Percentiles rank a stretch among this genome's conserved stretches.
Conservation (phyloP, 2,888 invertebrate species). For the Agonum fuliginosum region DNA sequence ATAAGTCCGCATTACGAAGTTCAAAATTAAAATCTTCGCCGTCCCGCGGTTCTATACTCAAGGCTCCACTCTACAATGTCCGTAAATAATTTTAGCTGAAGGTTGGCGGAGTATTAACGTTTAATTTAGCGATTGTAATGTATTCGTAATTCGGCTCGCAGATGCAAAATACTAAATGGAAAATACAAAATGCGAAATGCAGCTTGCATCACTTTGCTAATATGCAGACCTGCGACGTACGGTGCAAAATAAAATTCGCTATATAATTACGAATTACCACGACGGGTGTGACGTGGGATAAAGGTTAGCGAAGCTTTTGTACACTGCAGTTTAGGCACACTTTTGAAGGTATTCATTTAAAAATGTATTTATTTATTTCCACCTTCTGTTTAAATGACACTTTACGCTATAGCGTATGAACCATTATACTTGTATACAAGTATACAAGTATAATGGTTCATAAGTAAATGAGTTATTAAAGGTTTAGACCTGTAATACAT, state of each 20-base stretch:
- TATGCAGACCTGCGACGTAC: conserved; percentile 3
- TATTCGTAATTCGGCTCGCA: background rate
- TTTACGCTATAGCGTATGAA: too few relatives aligned
- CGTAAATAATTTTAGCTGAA: conserved; percentile 28
- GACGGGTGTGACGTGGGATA: background rate
- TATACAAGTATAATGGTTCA: too few relatives aligned
- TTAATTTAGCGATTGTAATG: conserved; percentile 13
- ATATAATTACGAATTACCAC: conserved; percentile 29
- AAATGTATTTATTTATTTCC: too few relatives aligned
- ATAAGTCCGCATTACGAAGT: background rate
- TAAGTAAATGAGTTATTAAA: too few relatives aligned
- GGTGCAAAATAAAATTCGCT: conserved; percentile 37
- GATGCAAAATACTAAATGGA: background rate
- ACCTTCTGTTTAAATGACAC: too few relatives aligned
- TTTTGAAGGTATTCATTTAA: background rate
- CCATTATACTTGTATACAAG: too few relatives aligned
- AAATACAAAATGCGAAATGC: background rate
- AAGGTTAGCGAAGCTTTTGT: background rate
- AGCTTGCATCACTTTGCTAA: conserved; percentile 24
- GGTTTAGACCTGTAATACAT: too few relatives aligned
- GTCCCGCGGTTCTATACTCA: background rate
- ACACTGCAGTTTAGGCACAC: background rate
- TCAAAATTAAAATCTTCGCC: background rate
- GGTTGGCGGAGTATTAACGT: background rate
- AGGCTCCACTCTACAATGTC: background rate